Conservation (phyloP, 2,113 vertebrate species). For the Anoura caudifer region DNA sequence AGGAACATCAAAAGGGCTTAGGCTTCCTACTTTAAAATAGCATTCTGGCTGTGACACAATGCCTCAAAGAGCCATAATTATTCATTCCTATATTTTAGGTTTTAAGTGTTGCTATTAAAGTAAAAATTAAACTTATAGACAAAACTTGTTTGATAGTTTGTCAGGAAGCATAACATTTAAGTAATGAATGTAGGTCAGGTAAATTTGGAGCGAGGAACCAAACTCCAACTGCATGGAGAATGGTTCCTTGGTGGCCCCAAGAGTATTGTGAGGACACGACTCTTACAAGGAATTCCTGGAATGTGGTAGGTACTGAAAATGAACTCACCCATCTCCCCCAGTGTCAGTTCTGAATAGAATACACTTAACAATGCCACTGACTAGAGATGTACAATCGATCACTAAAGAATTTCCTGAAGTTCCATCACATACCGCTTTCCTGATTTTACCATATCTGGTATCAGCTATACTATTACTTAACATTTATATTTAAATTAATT, state of each 20-base stretch:
- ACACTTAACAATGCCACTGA: not conserved
- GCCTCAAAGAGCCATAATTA: constrained; percentile 24
- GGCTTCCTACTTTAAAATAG: not conserved
- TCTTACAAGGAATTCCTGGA: not conserved
- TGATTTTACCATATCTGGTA: not conserved
- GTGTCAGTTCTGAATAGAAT: not conserved
- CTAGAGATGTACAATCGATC: not conserved
- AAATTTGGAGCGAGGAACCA: not conserved
- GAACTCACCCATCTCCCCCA: not conserved
- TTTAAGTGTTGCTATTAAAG: not conserved
- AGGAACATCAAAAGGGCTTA: not conserved
- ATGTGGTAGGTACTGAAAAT: not conserved
- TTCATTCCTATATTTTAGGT: not conserved
- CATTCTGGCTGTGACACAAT: not conserved
- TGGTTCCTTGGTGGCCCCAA: not conserved
- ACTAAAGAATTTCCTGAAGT: not conserved
- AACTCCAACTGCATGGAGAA: not conserved
- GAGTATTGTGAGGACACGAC: not conserved
- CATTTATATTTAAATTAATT: not conserved
- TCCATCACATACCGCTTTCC: not conserved
- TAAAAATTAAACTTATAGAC: not conserved
- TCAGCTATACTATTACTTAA: not conserved
- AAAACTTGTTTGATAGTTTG: not conserved
- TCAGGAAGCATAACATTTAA: not conserved
- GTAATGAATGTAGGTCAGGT: not conserved